These are phyloP conservation scores for Parazoanthus swiftii DNA, from an alignment of 92 coral and sea anemone species.

Conservation along the genomic window DNA sequence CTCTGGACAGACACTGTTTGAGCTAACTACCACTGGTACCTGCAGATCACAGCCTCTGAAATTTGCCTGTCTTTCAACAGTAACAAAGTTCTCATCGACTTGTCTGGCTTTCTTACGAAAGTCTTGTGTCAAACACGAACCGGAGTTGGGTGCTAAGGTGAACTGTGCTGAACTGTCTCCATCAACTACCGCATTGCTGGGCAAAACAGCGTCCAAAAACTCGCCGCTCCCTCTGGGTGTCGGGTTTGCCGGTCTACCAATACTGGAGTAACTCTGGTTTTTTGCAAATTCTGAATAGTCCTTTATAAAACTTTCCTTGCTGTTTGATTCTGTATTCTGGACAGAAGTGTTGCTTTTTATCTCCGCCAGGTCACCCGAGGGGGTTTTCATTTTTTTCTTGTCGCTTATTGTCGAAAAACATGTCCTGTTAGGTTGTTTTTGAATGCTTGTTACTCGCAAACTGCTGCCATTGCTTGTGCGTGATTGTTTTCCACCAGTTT, in stretches of 20 bases:
- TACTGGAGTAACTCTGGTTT: not conserved
- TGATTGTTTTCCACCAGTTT: not conserved
- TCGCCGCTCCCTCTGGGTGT: conserved; percentile 21
- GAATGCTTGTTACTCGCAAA: not conserved
- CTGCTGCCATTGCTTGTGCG: not conserved
- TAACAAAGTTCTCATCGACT: not conserved
- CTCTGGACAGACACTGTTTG: not conserved
- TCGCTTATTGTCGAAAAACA: not conserved
- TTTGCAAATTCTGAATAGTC: not conserved
- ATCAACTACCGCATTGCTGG: not conserved
- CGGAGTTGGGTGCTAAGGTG: not conserved
- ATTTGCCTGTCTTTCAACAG: not conserved
- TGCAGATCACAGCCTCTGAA: not conserved
- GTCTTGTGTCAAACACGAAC: not conserved
- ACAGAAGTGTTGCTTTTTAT: not conserved
- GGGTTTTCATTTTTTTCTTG: not conserved
- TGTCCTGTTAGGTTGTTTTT: not conserved
- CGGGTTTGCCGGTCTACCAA: conserved; percentile 29
- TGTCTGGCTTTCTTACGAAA: not conserved
- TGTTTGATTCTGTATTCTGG: not conserved
- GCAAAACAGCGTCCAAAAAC: not conserved
- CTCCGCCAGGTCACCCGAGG: not conserved
- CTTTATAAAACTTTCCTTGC: not conserved
- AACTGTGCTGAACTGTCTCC: not conserved
- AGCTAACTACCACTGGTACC: not conserved